These are phyloP conservation scores for Vannuccia rotundouncinata DNA, from an alignment of 2,888 invertebrate species.

Conservation along the genomic window DNA sequence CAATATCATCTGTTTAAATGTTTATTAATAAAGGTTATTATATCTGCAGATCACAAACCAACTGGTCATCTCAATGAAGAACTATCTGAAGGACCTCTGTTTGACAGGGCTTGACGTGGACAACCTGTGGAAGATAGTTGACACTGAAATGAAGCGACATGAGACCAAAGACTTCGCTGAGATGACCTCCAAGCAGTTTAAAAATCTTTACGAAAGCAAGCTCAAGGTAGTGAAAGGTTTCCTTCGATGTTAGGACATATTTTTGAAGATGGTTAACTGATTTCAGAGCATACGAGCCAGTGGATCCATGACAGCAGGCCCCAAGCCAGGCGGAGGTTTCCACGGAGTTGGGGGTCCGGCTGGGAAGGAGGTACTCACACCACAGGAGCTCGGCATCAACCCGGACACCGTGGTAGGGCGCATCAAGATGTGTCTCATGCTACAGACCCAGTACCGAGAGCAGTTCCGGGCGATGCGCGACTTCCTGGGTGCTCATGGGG, in stretches of 20 bases:
- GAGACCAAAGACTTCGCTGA: conserved; percentile 36
- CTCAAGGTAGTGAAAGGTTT: conserved; percentile 5
- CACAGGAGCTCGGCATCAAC: conserved; percentile 42
- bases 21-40: no score
- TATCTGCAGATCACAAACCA: conserved; percentile 54
- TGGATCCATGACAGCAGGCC: background rate
- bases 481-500: conserved; percentile 43
- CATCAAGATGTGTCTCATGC: conserved; percentile 48
- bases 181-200: conserved; percentile 25
- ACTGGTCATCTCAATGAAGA: conserved; percentile 54
- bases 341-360: conserved; percentile 32
- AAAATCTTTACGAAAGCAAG: background rate
- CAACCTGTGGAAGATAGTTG: conserved; percentile 38
- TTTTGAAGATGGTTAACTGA: no score
- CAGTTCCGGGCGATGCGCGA: conserved; percentile 47
- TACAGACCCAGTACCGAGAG: conserved; percentile 51
- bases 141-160: conserved; percentile 37
- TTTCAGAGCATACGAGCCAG: no score
- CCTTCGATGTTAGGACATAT: no score
- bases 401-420: conserved; percentile 49
- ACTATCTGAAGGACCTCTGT: conserved; percentile 50
- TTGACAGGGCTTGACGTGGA: conserved; percentile 39
- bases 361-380: conserved; percentile 42
- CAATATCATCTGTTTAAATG: no score
- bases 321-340: background rate